Base-by-base conservation (phyloP, 2,888 invertebrate species). In the Apotomis betuletana region DNA sequence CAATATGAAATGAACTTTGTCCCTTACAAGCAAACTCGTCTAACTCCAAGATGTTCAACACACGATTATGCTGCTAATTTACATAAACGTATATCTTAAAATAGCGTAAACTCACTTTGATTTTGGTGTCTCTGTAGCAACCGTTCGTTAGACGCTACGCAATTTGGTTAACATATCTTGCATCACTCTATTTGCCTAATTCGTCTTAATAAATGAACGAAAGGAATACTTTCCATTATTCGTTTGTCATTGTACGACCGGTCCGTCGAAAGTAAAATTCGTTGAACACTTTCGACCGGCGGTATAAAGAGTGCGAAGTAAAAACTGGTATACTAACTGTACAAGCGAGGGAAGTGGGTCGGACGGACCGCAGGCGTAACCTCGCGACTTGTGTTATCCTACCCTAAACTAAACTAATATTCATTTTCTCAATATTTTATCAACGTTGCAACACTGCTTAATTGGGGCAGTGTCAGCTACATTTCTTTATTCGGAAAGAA, bases 261-360 rank as follows among this genome's bases (percentile, higher is more conserved):
- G 83, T 72, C 62, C 80, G 86, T 86, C 83, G 92, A 92, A 92
- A 92, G 90, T 90, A 92, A 92, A 92, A 91, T 91, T 89, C 87
- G 87, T 84, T 84, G 86, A 88, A 89, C 90, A 91, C 91, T 93
- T 92, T 93, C 92, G 86, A 86, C 86, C 83, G 86, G 78, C 80
- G 79, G 81, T 83, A 81, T 80, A 86, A 84, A 83, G 81, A 86
- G 83, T 83, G 82, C 85, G 79, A 84, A 86, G 82, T 85, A 84
- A 85, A 87, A 91, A 91, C 92, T 88, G 90, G 91, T 72, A 51
- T 87, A 80, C 75, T 91, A 91, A 91, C 91, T 88, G 91, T 91
- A 88, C 81, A 65, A 75, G 73, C 77, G 77, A 81, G 83, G 81
- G 82, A 88, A 86, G 86, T 89, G 81, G 89, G 90, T 87, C 88